Base-by-base conservation (phyloP, 2,797 vertebrate species). In the Lepus oiostolus region DNA sequence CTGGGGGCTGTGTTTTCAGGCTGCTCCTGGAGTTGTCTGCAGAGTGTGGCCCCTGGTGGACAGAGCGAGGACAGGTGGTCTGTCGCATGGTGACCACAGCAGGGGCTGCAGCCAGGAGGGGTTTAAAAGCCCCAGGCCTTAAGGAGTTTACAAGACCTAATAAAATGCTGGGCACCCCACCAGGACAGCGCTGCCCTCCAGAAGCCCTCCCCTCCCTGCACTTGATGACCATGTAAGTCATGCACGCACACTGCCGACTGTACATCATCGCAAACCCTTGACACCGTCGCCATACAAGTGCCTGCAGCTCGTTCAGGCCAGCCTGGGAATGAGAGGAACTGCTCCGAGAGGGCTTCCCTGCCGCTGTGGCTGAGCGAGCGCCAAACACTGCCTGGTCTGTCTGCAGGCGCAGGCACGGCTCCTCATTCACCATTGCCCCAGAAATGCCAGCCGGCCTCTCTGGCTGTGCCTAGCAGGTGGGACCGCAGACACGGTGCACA, bases 401-500 rank as follows among this genome's bases (percentile, higher is more conserved):
- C 62, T 0, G 52, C 14, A n/a, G 88, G 24, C 9, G 14, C 63
- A 26, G 17, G 58, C 52, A 14, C 0, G 0, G 3, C 87, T 82
- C 35, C 4, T 47, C 50, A 74, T 9, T 54, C n/a, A 88, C 87
- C 38, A 47, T 14, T 9, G 2, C 4, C 83, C 65, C 50, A 28
- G 62, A 96, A 76, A 92, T 74, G 30, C 70, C 62, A 63, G 13
- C 26, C 9, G 30, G 58, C 32, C 30, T 77, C 62, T 47, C 74
- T 58, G 19, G 28, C 26, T 9, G 26, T 28, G 28, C 38, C 14
- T 1, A 6, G 13, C 52, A 75, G 30, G 47, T 35, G 1, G 42
- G 63, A 12, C 0, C 58, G n/a, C 24, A 67, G 88, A 85, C 32
- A 62, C 8, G 30, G 97, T 96, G 77, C 88, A 96, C 91, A 97